These are phyloP conservation scores for Neopipo cinnamomea DNA, from an alignment of 2,113 vertebrate species.

Conservation along the genomic window DNA sequence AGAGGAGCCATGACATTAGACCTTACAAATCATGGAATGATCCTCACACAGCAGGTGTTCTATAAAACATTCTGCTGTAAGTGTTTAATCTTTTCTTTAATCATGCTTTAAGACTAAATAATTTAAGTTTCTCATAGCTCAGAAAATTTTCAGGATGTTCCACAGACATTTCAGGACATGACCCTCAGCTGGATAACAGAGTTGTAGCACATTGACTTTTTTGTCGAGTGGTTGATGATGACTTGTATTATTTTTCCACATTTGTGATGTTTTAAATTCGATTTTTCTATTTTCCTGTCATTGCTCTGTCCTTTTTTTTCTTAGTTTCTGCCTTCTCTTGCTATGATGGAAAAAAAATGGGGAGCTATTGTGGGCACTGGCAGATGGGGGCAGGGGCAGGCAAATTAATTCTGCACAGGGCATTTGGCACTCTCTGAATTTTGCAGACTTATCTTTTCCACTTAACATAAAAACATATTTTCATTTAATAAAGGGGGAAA, in stretches of 20 bases:
- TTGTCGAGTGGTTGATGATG: neutral
- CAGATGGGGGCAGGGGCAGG: neutral
- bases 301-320: neutral
- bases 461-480: conserved; percentile 24
- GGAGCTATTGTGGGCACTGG: neutral
- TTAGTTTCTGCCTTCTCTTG: neutral
- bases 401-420: neutral
- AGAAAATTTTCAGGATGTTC: conserved; percentile 21
- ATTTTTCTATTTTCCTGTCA: conserved; percentile 8
- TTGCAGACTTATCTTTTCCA: conserved; percentile 23
- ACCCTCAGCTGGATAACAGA: neutral
- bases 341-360: neutral
- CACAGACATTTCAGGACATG: conserved; percentile 5
- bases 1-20: neutral
- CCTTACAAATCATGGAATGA: neutral
- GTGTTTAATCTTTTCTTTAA: conserved; percentile 24
- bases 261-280: neutral
- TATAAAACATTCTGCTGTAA: neutral
- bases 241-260: conserved; percentile 11
- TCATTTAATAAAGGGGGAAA: conserved; percentile 1
- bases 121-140: conserved; percentile 9
- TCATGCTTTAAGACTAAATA: conserved; percentile 1
- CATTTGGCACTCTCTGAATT: neutral
- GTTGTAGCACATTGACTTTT: neutral
- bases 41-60: neutral